A percentile compares a stretch with the other conserved stretches of the same genome.
These are phyloP conservation scores for Neoitamus cyanurus DNA, from an alignment of 2,888 invertebrate genomes.

Conservation along the genomic window DNA sequence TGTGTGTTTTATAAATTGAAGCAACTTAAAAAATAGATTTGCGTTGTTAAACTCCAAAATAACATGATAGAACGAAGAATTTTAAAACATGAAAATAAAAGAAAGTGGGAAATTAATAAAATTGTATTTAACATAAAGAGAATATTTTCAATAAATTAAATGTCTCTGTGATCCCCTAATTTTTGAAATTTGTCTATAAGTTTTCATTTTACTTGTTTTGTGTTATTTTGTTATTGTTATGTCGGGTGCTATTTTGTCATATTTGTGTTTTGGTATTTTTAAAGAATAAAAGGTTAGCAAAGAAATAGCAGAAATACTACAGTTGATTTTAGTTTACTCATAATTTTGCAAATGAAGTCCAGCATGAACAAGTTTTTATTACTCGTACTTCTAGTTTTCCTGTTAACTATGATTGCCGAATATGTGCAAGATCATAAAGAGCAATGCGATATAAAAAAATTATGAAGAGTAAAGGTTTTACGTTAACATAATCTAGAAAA, in stretches of 20 bases:
- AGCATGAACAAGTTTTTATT: too few species aligned
- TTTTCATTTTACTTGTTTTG: background rate
- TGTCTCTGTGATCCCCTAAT: constrained; percentile 20
- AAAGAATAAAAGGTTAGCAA: too few species aligned
- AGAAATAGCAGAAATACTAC: too few species aligned
- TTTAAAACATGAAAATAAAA: constrained; percentile 42
- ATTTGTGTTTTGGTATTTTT: too few species aligned
- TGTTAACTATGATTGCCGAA: too few species aligned
- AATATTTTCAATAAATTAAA: constrained; percentile 1
- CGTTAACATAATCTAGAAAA: too few species aligned
- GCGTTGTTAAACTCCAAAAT: constrained; percentile 30
- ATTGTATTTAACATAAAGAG: background rate
- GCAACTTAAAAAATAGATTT: constrained; percentile 34
- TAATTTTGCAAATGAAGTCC: too few species aligned
- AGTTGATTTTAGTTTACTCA: too few species aligned
- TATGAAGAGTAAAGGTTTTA: too few species aligned
- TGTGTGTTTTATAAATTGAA: constrained; percentile 30
- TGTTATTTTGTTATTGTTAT: background rate
- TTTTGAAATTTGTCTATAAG: background rate
- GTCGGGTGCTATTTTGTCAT: background rate
- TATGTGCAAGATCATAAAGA: too few species aligned
- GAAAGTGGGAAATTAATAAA: constrained; percentile 26
- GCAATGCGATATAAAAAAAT: too few species aligned
- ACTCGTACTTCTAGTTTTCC: too few species aligned
- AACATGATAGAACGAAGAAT: constrained; percentile 21